These are phyloP conservation scores for Dinoponera quadriceps DNA, from an alignment of 1,140 invertebrate species.

Conservation along the genomic window DNA sequence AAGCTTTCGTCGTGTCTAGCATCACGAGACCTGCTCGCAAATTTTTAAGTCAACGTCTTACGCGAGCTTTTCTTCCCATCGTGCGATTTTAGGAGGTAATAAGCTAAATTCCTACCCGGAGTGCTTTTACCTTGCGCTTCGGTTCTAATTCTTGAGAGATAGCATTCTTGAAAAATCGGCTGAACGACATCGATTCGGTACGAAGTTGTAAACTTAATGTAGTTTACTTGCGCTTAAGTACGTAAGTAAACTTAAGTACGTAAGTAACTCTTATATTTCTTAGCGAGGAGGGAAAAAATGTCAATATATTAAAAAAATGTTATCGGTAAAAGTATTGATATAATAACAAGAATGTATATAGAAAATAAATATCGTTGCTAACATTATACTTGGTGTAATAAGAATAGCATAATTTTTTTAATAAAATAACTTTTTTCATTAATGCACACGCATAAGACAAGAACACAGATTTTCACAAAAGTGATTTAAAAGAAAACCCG, in stretches of 20 bases:
- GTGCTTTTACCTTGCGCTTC: conserved; percentile 39
- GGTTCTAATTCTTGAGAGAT: conserved; percentile 4
- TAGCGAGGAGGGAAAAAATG: not conserved
- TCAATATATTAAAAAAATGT: not conserved
- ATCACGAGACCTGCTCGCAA: conserved; percentile 36
- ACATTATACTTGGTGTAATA: not conserved
- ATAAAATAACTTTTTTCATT: not conserved
- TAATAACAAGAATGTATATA: no score
- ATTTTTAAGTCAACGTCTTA: conserved; percentile 51
- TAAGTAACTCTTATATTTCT: no score
- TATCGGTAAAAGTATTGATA: no score
- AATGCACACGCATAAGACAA: no score
- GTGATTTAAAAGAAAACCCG: not conserved
- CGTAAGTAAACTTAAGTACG: conserved; percentile 5
- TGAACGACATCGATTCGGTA: not conserved
- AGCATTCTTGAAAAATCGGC: conserved; percentile 2
- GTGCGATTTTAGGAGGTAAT: conserved; percentile 17
- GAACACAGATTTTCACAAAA: not conserved
- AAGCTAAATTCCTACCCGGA: conserved; percentile 33
- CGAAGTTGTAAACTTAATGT: not conserved
- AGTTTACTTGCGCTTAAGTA: not conserved
- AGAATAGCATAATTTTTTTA: not conserved
- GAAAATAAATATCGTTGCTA: not conserved
- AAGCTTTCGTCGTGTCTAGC: conserved; percentile 32
- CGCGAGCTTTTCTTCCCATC: not conserved